These are phyloP conservation scores for Diabrotica undecimpunctata DNA, from an alignment of 1,140 invertebrate genomes.

Conservation along the genomic window DNA sequence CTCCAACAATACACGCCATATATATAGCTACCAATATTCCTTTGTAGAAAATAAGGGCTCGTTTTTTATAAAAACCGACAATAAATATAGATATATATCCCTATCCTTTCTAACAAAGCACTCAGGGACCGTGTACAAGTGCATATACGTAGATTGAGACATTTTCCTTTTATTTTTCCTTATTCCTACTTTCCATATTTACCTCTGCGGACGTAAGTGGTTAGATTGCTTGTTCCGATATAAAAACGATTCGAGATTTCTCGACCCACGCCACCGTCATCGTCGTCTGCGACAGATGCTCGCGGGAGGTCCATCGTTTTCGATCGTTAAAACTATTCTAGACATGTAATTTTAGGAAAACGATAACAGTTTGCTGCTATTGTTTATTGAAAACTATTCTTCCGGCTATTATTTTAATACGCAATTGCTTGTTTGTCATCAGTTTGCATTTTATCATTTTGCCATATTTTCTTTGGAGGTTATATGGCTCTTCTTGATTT, in stretches of 20 bases:
- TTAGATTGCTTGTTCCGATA: not conserved
- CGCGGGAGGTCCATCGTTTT: not conserved
- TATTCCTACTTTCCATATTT: slow-evolving; percentile 3
- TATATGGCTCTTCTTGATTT: too few relatives aligned
- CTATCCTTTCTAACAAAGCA: not conserved
- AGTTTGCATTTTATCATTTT: too few relatives aligned
- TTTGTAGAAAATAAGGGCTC: slow-evolving; percentile 2
- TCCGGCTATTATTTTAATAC: too few relatives aligned
- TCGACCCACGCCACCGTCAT: not conserved
- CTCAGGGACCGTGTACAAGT: slow-evolving; percentile 1
- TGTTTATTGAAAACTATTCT: too few relatives aligned
- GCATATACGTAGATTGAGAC: not conserved
- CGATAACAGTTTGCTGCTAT: too few relatives aligned
- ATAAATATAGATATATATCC: not conserved
- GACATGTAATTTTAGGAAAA: too few relatives aligned
- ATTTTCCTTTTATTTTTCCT: slow-evolving; percentile 3
- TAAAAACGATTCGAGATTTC: not conserved
- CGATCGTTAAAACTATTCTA: too few relatives aligned
- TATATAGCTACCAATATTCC: not conserved
- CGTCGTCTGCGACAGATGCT: not conserved
- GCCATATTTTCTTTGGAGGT: too few relatives aligned
- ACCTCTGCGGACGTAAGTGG: slow-evolving; percentile 1
- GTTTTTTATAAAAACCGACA: slow-evolving; percentile 1
- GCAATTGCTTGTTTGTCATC: too few relatives aligned
- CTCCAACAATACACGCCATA: not conserved